Percentiles rank a stretch among this genome's conserved stretches.
Evolutionary conservation across 2,888 invertebrate species (phyloP).

Genomic region (Caenorhabditis sinica): DNA sequence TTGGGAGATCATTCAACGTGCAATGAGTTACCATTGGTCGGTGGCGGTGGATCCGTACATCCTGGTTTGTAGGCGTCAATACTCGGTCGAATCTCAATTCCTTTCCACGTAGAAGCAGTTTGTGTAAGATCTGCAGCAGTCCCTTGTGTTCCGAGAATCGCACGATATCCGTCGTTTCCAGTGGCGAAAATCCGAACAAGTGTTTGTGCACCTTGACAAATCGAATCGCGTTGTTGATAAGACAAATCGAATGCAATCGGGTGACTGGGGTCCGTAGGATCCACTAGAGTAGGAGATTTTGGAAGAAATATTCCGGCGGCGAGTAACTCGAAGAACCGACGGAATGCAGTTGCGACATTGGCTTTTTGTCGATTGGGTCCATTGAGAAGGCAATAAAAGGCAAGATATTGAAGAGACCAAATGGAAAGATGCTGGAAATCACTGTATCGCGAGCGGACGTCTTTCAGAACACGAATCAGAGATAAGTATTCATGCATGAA

Average conservation of each 20-base stretch:
- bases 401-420: slow-evolving; percentile 95
- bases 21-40: not conserved
- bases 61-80: slow-evolving; percentile 18
- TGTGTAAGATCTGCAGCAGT: slow-evolving; percentile 44
- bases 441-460: slow-evolving; percentile 92
- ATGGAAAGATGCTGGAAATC: slow-evolving; percentile 94
- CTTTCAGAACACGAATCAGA: slow-evolving; percentile 94
- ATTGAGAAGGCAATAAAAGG: slow-evolving; percentile 90
- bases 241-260: slow-evolving; percentile 90
- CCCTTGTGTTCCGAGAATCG: slow-evolving; percentile 61
- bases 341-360: slow-evolving; percentile 93
- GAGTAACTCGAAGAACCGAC: slow-evolving; percentile 92
- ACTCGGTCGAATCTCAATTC: slow-evolving; percentile 26
- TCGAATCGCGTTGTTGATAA: slow-evolving; percentile 91
- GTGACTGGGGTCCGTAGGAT: slow-evolving; percentile 86
- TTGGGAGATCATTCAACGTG: not conserved
- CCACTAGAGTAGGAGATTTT: slow-evolving; percentile 88
- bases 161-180: slow-evolving; percentile 61
- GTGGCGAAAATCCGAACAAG: slow-evolving; percentile 89
- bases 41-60: slow-evolving; percentile 34
- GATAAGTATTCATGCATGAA: slow-evolving; percentile 31
- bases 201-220: slow-evolving; percentile 95
- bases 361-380: slow-evolving; percentile 89
- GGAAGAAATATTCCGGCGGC: slow-evolving; percentile 96
- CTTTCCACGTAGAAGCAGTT: slow-evolving; percentile 25